These are phyloP conservation scores for Anser brachyrhynchus DNA, from an alignment of 2,113 vertebrate species.

Conservation along the genomic window DNA sequence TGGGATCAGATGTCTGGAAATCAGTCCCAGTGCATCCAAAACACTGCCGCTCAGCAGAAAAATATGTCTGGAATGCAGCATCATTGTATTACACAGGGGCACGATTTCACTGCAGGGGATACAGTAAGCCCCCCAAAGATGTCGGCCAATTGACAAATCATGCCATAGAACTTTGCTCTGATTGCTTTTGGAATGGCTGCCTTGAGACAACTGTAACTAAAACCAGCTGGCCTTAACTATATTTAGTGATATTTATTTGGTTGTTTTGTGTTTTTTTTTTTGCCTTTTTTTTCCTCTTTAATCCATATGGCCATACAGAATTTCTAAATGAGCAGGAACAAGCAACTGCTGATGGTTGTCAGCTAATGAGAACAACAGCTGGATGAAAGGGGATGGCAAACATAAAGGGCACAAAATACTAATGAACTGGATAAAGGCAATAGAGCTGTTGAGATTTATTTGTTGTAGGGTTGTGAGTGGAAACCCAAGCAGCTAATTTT, in stretches of 20 bases:
- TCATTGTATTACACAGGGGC: background rate
- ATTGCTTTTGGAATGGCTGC: background rate
- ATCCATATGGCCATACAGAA: background rate
- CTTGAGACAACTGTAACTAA: background rate
- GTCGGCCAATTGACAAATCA: background rate
- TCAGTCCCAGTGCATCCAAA: background rate
- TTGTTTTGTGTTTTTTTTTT: background rate
- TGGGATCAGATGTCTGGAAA: background rate
- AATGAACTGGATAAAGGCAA: background rate
- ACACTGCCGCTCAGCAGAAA: background rate
- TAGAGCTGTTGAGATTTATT: background rate
- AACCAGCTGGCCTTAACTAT: background rate
- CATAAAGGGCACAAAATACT: background rate
- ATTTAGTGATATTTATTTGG: conserved; percentile 10
- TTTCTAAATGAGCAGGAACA: background rate
- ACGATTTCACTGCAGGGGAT: background rate
- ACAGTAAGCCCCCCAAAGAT: background rate
- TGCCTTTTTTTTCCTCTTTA: background rate
- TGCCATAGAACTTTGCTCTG: background rate
- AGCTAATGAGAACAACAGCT: background rate
- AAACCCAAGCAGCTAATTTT: background rate
- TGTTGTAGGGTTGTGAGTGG: background rate
- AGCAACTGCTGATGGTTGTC: background rate
- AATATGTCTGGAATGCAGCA: conserved; percentile 1
- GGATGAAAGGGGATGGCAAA: background rate